These are phyloP conservation scores for Morpho helenor DNA, from an alignment of 2,888 invertebrate genomes.

Conservation along the genomic window DNA sequence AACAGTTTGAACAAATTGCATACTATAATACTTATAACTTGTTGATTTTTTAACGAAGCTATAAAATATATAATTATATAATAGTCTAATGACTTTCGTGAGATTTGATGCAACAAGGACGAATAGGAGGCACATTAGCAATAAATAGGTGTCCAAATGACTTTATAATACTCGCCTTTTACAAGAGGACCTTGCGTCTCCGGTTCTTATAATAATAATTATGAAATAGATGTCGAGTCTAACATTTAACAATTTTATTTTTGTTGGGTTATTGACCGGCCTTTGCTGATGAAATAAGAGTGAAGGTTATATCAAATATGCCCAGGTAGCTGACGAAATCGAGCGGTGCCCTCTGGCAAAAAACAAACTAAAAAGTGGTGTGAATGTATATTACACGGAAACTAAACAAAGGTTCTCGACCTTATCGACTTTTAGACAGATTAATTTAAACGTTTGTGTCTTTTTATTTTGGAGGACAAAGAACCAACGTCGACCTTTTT, in stretches of 20 bases:
- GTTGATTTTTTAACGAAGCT: no score
- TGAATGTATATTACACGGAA: conserved; percentile 30
- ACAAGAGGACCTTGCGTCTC: conserved; percentile 1
- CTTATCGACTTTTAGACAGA: conserved; percentile 27
- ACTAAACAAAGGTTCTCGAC: conserved; percentile 33
- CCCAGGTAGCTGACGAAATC: conserved; percentile 46
- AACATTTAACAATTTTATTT: conserved; percentile 38
- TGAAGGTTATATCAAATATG: conserved; percentile 58
- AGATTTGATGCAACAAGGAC: no score
- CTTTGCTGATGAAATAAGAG: conserved; percentile 55
- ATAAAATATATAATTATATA: no score
- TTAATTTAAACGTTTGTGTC: conserved; percentile 21
- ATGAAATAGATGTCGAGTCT: conserved; percentile 32
- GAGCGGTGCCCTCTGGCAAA: conserved; percentile 46
- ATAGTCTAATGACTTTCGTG: no score
- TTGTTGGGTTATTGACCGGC: conserved; percentile 56
- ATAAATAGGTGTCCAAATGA: conserved; percentile 3
- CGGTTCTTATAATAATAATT: conserved; percentile 22
- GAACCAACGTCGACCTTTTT: conserved; percentile 7
- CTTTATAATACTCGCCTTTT: background rate
- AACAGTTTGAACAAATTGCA: no score
- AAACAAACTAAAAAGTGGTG: conserved; percentile 24
- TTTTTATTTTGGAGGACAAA: conserved; percentile 24
- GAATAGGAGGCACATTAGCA: background rate
- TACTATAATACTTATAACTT: no score